Evolutionary conservation across 1,140 invertebrate species (phyloP).

Genomic region (Trachymyrmex cornetzi): DNA sequence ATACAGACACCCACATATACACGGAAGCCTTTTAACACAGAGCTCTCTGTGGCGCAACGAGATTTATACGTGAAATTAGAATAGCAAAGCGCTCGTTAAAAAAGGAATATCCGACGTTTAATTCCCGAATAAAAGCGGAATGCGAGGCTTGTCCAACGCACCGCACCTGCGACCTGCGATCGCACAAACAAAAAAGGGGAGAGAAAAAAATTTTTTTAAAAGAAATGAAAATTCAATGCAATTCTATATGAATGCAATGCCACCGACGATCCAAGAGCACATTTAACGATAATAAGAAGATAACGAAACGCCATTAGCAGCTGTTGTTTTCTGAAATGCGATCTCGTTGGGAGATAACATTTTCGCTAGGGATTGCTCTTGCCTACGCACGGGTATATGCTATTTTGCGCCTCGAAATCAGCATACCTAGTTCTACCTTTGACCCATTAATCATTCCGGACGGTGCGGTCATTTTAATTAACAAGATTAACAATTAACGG

Average conservation of each 20-base stretch:
- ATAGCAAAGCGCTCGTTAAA: constrained; percentile 45
- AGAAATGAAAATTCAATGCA: not conserved
- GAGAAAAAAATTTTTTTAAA: not conserved
- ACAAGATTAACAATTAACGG: constrained; percentile 47
- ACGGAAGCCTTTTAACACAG: constrained; percentile 7
- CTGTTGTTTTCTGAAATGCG: constrained; percentile 25
- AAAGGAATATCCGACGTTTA: constrained; percentile 30
- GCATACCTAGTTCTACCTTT: constrained; percentile 27
- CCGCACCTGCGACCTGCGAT: not conserved
- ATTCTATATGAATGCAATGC: no score
- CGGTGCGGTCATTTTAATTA: constrained; percentile 41
- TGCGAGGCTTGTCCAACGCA: not conserved
- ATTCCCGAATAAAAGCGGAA: constrained; percentile 38
- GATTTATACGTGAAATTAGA: constrained; percentile 51
- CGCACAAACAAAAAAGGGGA: no score
- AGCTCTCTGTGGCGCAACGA: not conserved
- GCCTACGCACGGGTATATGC: not conserved
- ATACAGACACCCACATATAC: not conserved
- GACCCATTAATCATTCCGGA: constrained; percentile 27
- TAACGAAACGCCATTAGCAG: constrained; percentile 31
- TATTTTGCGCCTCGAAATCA: constrained; percentile 41
- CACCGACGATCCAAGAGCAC: not conserved
- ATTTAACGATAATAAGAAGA: constrained; percentile 25
- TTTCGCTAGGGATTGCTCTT: not conserved
- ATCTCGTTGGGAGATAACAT: constrained; percentile 26